Base-by-base conservation (phyloP, 2,797 vertebrate species). In the Xerus rutilus region DNA sequence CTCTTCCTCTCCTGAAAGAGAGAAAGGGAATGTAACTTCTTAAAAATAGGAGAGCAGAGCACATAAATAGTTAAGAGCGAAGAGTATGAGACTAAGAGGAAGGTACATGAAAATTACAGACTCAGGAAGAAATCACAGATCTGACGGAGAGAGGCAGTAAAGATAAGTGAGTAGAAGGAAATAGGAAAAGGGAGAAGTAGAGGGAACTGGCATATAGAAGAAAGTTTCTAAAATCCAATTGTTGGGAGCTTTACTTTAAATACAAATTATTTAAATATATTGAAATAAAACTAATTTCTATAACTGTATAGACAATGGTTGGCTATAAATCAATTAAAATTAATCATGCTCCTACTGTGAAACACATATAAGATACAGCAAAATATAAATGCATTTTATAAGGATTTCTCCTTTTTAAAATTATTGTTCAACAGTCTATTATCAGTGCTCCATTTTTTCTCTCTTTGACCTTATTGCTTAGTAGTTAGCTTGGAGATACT, bases 1-100 rank as follows among this genome's bases (percentile, higher is more conserved):
- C 32, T 93, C 94, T 94, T 97, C 82, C 47, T 95, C 76, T 18
- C 20, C 7, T 72, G 32, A 64, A 90, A 93, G 93, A 18, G 25
- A 64, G 84, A 74, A 92, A 83, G 5, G 86, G 86, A 94, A 72
- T 96, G 8, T 17, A 87, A 93, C 32, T 76, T 77, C 47, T 91
- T 77, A 3, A 65, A 86, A 83, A 47, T 70, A 86, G 28, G 59
- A 95, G 64, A 72, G 12, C 6, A 2, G 35, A 28, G 20, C 32
- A 91, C 79, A 47, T 11, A 7, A 72, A 84, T 45, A 86, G 62
- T 39, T 67, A 94, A 17, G 12, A 77, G 85, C 23, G 17, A 65
- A 76, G 52, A 64, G 2, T 30, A 17, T 57, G 0, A 54, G 7
- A 25, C 15, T 18, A 39, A 77, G 30, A 32, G 28, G 77, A 45